These are phyloP conservation scores for Armadillidium nasatum DNA, from an alignment of 1,140 invertebrate genomes.

Conservation along the genomic window DNA sequence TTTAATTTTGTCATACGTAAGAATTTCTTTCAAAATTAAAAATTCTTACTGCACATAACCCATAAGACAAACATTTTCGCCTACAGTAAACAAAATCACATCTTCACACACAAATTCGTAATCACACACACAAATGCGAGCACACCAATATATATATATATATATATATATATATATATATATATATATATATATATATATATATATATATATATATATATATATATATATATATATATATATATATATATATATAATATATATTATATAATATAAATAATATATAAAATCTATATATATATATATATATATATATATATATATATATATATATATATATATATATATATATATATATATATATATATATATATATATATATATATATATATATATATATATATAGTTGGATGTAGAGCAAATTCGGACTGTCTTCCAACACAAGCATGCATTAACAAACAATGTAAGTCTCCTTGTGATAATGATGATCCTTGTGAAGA, in stretches of 20 bases:
- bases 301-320: constrained; percentile 15
- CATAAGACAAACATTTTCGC: no score
- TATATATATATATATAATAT: constrained; percentile 11
- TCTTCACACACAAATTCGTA: no score
- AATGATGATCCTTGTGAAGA: constrained; percentile 62
- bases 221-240: constrained; percentile 18
- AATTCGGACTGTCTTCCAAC: constrained; percentile 47
- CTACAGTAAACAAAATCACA: no score
- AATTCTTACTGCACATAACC: no score
- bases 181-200: constrained; percentile 11
- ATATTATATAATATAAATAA: no score
- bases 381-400: constrained; percentile 10
- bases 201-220: constrained; percentile 27
- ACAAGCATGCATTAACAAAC: constrained; percentile 45
- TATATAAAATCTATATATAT: constrained; percentile 2
- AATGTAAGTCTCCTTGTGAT: constrained; percentile 51
- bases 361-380: constrained; percentile 11
- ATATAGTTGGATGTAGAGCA: constrained; percentile 48
- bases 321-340: constrained; percentile 24
- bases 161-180: constrained; percentile 15
- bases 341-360: constrained; percentile 22
- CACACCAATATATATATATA: constrained; percentile 25
- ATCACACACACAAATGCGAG: no score
- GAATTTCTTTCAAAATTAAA: no score
- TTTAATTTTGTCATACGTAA: no score